Evolutionary conservation across 2,888 invertebrate genomes (phyloP).

Genomic region (Teleogryllus oceanicus): DNA sequence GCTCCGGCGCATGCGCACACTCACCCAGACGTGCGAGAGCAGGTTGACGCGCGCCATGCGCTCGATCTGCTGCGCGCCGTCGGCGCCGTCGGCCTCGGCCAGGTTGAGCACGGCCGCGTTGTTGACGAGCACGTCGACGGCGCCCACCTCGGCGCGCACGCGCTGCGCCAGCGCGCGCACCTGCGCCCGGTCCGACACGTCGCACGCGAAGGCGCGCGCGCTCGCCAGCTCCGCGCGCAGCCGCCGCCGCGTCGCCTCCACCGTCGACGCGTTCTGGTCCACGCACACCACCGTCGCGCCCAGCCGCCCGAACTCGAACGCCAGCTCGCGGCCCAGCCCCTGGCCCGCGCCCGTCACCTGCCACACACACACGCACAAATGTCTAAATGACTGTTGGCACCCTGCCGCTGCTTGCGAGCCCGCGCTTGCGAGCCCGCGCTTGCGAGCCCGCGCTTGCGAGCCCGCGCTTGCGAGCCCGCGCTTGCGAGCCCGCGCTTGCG

Average conservation of each 20-base stretch:
- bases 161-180: neutral
- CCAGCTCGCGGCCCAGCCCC: constrained; percentile 31
- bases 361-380: neutral
- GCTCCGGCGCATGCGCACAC: constrained; percentile 28
- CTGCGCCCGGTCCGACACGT: neutral
- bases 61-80: neutral
- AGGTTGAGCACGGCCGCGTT: constrained; percentile 30
- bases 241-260: neutral
- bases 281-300: neutral
- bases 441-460: too few relatives aligned
- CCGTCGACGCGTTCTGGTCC: neutral
- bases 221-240: neutral
- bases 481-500: too few relatives aligned
- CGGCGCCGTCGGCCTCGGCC: neutral
- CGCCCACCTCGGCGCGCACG: constrained; percentile 22
- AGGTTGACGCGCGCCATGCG: constrained; percentile 28
- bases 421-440: too few relatives aligned
- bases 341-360: constrained; percentile 35
- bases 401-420: too few relatives aligned
- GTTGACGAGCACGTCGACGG: constrained; percentile 33
- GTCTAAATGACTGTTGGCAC: too few relatives aligned
- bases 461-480: too few relatives aligned
- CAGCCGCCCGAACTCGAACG: neutral
- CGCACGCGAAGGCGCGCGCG: neutral
- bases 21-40: constrained; percentile 32